These are phyloP conservation scores for Stichodactyla mertensii DNA, from an alignment of 64 coral and sea anemone genomes.

Conservation along the genomic window DNA sequence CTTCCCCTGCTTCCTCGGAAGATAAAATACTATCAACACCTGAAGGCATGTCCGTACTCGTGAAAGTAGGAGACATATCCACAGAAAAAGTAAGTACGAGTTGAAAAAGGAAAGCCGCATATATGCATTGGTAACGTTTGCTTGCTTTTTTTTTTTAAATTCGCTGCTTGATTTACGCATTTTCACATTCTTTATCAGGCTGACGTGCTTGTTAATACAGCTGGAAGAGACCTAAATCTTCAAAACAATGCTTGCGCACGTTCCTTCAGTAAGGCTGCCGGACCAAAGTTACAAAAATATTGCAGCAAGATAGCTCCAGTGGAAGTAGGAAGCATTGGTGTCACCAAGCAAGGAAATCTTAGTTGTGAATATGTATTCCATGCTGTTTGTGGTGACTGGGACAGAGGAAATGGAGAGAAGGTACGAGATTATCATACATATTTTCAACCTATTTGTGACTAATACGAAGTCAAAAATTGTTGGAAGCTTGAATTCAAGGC, in stretches of 20 bases:
- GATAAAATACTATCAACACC: slow-evolving; percentile 1
- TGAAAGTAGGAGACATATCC: background rate
- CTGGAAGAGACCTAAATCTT: background rate
- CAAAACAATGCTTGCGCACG: background rate
- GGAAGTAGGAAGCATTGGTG: background rate
- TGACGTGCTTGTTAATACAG: background rate
- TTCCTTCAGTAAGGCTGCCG: background rate
- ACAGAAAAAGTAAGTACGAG: slow-evolving; percentile 28
- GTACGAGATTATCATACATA: too few relatives aligned
- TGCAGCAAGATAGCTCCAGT: background rate
- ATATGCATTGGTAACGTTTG: too few relatives aligned
- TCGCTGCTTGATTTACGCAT: too few relatives aligned
- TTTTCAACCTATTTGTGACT: too few relatives aligned
- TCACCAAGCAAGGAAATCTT: background rate
- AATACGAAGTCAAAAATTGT: too few relatives aligned
- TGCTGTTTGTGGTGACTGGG: background rate
- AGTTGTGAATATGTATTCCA: background rate
- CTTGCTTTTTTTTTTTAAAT: too few relatives aligned
- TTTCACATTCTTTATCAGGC: background rate
- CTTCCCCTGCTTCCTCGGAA: background rate
- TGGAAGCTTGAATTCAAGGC: too few relatives aligned
- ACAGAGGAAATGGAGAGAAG: background rate
- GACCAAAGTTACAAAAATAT: background rate
- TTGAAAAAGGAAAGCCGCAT: too few relatives aligned
- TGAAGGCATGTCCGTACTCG: background rate